Percentiles rank a stretch among this genome's conserved stretches.
phyloP scores from a whole-genome alignment of 2,113 vertebrate genomes.

The Hepsetus odoe region DNA sequence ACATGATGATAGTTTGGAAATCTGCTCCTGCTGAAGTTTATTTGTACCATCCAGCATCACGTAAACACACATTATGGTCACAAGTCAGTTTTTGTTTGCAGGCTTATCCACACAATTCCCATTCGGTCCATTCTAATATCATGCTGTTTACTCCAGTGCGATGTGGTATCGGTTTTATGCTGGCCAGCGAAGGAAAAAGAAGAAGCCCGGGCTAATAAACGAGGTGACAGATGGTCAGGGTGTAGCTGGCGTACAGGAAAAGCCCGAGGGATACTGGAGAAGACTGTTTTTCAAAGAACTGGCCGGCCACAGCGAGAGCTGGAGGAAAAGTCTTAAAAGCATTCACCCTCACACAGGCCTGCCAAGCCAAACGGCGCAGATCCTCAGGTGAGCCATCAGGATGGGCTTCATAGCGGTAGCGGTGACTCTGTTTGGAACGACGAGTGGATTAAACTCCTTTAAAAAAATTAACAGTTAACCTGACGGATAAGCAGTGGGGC shows the following conservation, averaged over 20 bases:
- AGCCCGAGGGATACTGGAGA: conserved; percentile 83
- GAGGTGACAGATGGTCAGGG: conserved; percentile 53
- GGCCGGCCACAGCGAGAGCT: conserved; percentile 61
- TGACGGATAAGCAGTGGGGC: no score
- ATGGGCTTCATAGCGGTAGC: not conserved
- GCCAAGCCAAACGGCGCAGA: conserved; percentile 75
- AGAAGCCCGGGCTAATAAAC: conserved; percentile 50
- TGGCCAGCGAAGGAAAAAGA: conserved; percentile 59
- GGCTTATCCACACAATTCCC: not conserved
- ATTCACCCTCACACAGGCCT: conserved; percentile 80
- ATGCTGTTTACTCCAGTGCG: conserved; percentile 66
- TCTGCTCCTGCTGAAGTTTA: no score
- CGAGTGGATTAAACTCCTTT: not conserved
- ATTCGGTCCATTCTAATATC: conserved; percentile 6
- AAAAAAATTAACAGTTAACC: no score
- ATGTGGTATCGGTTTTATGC: conserved; percentile 82
- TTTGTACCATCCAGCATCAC: no score
- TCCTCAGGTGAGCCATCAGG: conserved; percentile 68
- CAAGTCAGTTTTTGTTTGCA: not conserved
- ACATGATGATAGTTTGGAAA: no score
- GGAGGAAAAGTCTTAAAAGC: conserved; percentile 69
- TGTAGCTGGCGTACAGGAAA: conserved; percentile 57
- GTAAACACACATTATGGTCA: conserved; percentile 1
- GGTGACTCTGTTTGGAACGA: not conserved
- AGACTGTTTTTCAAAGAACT: conserved; percentile 76